Base-by-base conservation (phyloP, 1,140 invertebrate genomes). In the Dendroctonus ponderosae region DNA sequence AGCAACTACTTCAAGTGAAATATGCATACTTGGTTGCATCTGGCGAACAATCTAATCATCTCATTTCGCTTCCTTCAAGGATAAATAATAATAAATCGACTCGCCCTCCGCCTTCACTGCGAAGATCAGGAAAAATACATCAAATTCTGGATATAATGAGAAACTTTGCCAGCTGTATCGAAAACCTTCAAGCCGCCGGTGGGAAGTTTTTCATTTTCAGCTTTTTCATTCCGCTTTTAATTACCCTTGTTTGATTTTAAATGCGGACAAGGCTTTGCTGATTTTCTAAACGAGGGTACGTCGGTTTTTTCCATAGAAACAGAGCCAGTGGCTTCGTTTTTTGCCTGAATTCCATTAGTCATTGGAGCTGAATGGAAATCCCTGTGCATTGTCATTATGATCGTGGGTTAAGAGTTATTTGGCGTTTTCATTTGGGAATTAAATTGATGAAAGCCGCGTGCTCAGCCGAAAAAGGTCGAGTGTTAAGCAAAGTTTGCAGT, bases 191-290 rank as follows among this genome's bases (percentile, higher is more conserved):
- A 44, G 14, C 38, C 15, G 42, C 41, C 15, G 26, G 12, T 15
- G 37, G 40, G 44, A 58, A 26, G 41, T 58, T 58, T 58, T 44
- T 44, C 41, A 44, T 44, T 58, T 26, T 43, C 40, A 58, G 26
- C 56, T 58, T 58, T 43, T 58, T 58, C 41, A 44, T 43, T 43
- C 46, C 56, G 12, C 5, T 43, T 58, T 58, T 58, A 43, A 58
- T 43, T 58, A 43, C 39, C 56, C 56, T 44, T 58, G 56, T 43
- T 58, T 40, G 42, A 43, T 58, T 58, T 58, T 42, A 58, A 44
- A 44, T 37, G 14, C 42, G 15, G 56, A 58, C 43, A 15, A 15
- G 43, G 12, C 46, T 58, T 15, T 41, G 38, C n/a, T 57, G 11
- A 8, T 58, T 58, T 58, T 3, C n/a, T 9, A 6, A 8, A 39